Percentiles rank a stretch among this genome's conserved stretches.
Conservation (phyloP, 1,140 invertebrate species). For the Cyclargus thomasi region DNA sequence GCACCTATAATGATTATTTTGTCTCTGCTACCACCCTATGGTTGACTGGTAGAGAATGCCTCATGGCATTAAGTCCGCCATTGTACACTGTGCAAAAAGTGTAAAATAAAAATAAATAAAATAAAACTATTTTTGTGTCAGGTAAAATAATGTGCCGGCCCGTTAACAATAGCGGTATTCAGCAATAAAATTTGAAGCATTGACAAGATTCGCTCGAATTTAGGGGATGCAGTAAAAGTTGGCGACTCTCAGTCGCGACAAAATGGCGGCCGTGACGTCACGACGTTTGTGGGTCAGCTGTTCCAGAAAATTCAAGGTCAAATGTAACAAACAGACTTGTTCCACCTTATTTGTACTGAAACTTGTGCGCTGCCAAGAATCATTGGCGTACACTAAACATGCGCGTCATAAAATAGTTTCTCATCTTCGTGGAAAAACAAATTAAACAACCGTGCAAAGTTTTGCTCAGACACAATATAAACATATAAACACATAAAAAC, state of each 20-base stretch:
- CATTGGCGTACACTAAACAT: not conserved
- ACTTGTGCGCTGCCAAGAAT: not conserved
- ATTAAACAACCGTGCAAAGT: slow-evolving; percentile 19
- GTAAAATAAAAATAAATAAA: too few species aligned
- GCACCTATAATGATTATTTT: too few species aligned
- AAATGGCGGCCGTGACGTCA: slow-evolving; percentile 50
- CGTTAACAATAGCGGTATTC: not conserved
- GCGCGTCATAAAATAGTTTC: not conserved
- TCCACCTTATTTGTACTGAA: not conserved
- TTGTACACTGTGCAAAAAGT: too few species aligned
- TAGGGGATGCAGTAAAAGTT: slow-evolving; percentile 25
- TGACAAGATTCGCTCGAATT: slow-evolving; percentile 15
- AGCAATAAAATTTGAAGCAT: not conserved
- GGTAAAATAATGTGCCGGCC: too few species aligned
- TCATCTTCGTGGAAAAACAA: not conserved
- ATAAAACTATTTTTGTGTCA: too few species aligned
- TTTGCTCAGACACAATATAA: too few species aligned
- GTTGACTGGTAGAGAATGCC: too few species aligned
- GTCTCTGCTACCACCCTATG: too few species aligned
- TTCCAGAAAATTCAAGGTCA: slow-evolving; percentile 16
- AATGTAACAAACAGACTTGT: not conserved
- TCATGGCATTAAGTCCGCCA: too few species aligned
- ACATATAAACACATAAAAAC: too few species aligned
- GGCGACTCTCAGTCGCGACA: slow-evolving; percentile 33
- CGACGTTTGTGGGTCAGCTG: slow-evolving; percentile 44